A percentile compares a stretch with the other conserved stretches of the same genome.
These are phyloP conservation scores for Rhodeus uyekii DNA, from an alignment of 2,797 vertebrate species.

Conservation along the genomic window DNA sequence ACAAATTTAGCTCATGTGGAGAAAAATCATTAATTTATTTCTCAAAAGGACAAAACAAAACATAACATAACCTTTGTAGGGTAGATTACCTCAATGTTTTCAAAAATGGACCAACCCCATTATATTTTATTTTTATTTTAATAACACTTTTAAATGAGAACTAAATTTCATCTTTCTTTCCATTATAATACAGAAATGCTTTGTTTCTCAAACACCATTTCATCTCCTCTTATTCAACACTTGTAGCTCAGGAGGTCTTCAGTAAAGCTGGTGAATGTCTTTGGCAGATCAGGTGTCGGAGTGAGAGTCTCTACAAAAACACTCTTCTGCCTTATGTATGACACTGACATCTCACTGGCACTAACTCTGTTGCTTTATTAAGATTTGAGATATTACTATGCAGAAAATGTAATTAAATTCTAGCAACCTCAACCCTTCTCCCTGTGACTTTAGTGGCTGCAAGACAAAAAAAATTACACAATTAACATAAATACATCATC, in stretches of 20 bases:
- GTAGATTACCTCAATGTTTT: neutral
- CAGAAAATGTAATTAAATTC: conserved; percentile 22
- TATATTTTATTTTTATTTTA: neutral
- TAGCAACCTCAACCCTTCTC: conserved; percentile 12
- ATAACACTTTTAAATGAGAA: neutral
- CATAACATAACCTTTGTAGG: too few relatives aligned
- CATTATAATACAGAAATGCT: neutral
- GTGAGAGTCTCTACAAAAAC: conserved; percentile 21
- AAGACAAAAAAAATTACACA: conserved; percentile 13
- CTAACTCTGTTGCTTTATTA: conserved; percentile 25
- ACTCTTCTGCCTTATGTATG: neutral
- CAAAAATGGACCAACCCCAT: neutral
- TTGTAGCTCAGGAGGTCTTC: neutral
- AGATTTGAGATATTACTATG: conserved; percentile 38
- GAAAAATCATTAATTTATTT: too few relatives aligned
- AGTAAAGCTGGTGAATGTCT: neutral
- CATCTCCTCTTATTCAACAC: neutral
- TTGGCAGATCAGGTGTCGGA: neutral
- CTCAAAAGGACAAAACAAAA: too few relatives aligned
- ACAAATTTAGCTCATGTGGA: too few relatives aligned
- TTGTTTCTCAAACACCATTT: neutral
- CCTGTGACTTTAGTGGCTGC: conserved; percentile 12
- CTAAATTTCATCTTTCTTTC: neutral
- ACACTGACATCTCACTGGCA: neutral
- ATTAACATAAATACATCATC: conserved; percentile 38